Percentiles rank a stretch among this genome's conserved stretches.
These are phyloP conservation scores for Balearica regulorum DNA, from an alignment of 2,797 vertebrate species.

Conservation along the genomic window DNA sequence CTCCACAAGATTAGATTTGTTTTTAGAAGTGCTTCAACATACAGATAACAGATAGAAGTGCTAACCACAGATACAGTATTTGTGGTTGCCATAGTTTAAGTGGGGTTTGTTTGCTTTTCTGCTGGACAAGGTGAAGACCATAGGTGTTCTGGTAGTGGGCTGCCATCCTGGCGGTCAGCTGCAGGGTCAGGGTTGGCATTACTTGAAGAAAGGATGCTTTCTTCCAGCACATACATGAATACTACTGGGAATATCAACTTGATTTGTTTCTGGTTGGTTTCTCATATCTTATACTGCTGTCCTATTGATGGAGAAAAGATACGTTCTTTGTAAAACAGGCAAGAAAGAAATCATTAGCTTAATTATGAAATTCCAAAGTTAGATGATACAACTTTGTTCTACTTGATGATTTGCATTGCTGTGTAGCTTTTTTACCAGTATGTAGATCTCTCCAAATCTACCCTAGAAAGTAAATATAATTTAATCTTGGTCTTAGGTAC, in stretches of 20 bases:
- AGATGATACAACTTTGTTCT: neutral
- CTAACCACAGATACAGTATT: fast-evolving
- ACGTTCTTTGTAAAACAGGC: neutral
- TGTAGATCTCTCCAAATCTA: neutral
- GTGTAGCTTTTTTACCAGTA: neutral
- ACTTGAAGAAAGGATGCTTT: neutral
- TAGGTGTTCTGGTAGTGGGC: neutral
- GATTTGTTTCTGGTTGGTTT: neutral
- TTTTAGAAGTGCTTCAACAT: neutral
- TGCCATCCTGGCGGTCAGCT: neutral
- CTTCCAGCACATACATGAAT: neutral
- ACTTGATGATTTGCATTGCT: neutral
- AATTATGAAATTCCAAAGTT: neutral
- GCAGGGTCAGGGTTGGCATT: neutral
- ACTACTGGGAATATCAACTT: neutral
- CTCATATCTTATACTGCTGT: neutral
- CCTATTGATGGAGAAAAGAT: neutral
- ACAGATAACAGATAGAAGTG: neutral
- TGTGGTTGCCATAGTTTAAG: neutral
- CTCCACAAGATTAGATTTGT: neutral
- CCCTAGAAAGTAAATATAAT: neutral
- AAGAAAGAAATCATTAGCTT: neutral
- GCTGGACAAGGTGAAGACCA: neutral
- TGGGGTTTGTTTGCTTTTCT: neutral
- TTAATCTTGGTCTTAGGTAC: neutral